Percentiles rank a stretch among this genome's conserved stretches.
Conservation (phyloP, 2,888 invertebrate species). For the Ormyrus rosae region DNA sequence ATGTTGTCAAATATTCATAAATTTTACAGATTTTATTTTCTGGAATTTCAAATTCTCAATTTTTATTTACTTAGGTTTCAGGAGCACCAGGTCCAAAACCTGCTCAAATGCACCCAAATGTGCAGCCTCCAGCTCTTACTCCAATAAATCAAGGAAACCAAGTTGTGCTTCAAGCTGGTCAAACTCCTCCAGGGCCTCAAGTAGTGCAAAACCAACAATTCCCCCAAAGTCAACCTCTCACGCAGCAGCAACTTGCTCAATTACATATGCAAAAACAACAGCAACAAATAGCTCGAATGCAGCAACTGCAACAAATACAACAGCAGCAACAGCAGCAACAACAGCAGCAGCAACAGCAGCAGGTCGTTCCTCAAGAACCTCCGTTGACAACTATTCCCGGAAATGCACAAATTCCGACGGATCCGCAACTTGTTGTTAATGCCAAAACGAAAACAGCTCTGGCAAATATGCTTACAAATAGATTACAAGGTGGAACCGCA, state of each 20-base stretch:
- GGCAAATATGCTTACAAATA: conserved; percentile 94
- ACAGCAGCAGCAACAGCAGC: conserved; percentile 79
- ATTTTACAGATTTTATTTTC: too few relatives aligned
- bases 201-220: conserved; percentile 66
- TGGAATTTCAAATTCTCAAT: too few relatives aligned
- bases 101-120: conserved; percentile 67
- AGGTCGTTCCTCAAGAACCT: conserved; percentile 71
- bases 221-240: conserved; percentile 72
- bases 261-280: conserved; percentile 76
- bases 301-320: conserved; percentile 71
- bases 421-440: conserved; percentile 83
- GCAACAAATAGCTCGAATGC: conserved; percentile 68
- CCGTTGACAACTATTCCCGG: conserved; percentile 66
- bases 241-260: conserved; percentile 76
- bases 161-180: conserved; percentile 67
- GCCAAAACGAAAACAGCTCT: conserved; percentile 96
- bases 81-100: conserved; percentile 70
- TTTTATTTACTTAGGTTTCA: conserved; percentile 56
- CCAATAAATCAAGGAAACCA: conserved; percentile 71
- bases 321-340: conserved; percentile 77
- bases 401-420: conserved; percentile 71
- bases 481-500: conserved; percentile 80
- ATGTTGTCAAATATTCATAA: too few relatives aligned
- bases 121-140: conserved; percentile 72
- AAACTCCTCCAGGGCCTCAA: conserved; percentile 66